A percentile compares a stretch with the other conserved stretches of the same genome.
These are phyloP conservation scores for Takifugu bimaculatus DNA, from an alignment of 2,113 vertebrate species.

Conservation along the genomic window DNA sequence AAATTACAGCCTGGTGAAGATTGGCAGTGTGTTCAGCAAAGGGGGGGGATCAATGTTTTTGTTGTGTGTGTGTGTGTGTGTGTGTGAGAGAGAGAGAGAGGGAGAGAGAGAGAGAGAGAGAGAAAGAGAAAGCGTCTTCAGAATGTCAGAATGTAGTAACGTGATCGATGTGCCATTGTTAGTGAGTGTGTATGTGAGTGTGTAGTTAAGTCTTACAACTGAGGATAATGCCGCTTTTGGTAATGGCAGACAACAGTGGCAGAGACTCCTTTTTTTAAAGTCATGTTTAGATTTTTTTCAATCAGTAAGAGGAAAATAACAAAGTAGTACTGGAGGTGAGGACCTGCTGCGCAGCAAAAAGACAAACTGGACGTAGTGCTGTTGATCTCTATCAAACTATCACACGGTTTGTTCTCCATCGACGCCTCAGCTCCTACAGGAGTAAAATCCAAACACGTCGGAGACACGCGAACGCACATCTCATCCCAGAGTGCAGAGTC, in stretches of 20 bases:
- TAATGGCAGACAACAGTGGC: slow-evolving; percentile 70
- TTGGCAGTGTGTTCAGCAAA: slow-evolving; percentile 87
- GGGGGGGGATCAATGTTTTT: slow-evolving; percentile 96
- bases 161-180: slow-evolving; percentile 61
- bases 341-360: slow-evolving; percentile 25
- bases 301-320: slow-evolving; percentile 68
- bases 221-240: slow-evolving; percentile 62
- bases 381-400: not conserved
- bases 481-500: too few relatives aligned
- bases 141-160: slow-evolving; percentile 58
- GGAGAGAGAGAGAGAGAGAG: slow-evolving; percentile 4
- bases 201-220: slow-evolving; percentile 51
- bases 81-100: slow-evolving; percentile 15
- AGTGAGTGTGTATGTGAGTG: slow-evolving; percentile 18
- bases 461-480: too few relatives aligned
- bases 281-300: slow-evolving; percentile 67
- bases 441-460: too few relatives aligned
- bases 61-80: slow-evolving; percentile 59
- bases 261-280: slow-evolving; percentile 64
- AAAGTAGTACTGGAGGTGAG: slow-evolving; percentile 56
- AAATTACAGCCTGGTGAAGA: slow-evolving; percentile 98
- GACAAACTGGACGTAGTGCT: not conserved
- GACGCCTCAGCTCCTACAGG: too few relatives aligned
- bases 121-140: slow-evolving; percentile 31
- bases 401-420: too few relatives aligned